A percentile compares a stretch with the other conserved stretches of the same genome.
Evolutionary conservation across 2,113 vertebrate genomes (phyloP).

Genomic region (Vimba vimba): DNA sequence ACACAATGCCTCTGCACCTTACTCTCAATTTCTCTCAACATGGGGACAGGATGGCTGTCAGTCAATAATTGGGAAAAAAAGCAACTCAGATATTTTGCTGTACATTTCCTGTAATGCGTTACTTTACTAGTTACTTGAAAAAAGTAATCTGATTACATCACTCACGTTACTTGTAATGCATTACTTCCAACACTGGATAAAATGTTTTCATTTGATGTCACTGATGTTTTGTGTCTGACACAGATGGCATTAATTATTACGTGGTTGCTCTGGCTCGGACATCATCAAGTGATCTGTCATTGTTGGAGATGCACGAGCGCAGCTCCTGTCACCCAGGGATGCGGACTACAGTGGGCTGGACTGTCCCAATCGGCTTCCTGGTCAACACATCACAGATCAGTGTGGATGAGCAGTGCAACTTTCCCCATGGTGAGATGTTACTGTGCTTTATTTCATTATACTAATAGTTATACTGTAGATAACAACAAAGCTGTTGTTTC

Average conservation of each 20-base stretch:
- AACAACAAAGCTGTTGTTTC: neutral
- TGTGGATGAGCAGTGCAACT: conserved; percentile 80
- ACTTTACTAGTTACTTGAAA: too few relatives aligned
- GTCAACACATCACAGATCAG: conserved; percentile 83
- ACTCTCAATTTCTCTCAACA: too few relatives aligned
- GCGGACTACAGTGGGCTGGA: conserved; percentile 81
- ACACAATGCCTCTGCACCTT: too few relatives aligned
- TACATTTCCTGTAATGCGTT: too few relatives aligned
- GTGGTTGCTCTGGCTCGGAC: conserved; percentile 79
- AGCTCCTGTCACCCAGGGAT: conserved; percentile 82
- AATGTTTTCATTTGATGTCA: neutral
- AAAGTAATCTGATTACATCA: too few relatives aligned
- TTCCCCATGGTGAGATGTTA: conserved; percentile 72
- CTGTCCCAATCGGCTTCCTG: conserved; percentile 80
- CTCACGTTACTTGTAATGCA: too few relatives aligned
- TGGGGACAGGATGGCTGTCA: too few relatives aligned
- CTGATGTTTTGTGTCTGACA: neutral
- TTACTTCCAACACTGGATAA: too few relatives aligned
- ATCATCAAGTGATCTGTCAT: conserved; percentile 77
- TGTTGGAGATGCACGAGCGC: conserved; percentile 83
- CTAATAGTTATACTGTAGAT: neutral
- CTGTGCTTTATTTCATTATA: neutral
- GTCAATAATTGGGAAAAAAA: too few relatives aligned
- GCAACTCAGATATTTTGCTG: too few relatives aligned
- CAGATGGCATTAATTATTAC: conserved; percentile 78